These are phyloP conservation scores for Forbesichthys agassizii DNA, from an alignment of 2,113 vertebrate genomes.

Conservation along the genomic window DNA sequence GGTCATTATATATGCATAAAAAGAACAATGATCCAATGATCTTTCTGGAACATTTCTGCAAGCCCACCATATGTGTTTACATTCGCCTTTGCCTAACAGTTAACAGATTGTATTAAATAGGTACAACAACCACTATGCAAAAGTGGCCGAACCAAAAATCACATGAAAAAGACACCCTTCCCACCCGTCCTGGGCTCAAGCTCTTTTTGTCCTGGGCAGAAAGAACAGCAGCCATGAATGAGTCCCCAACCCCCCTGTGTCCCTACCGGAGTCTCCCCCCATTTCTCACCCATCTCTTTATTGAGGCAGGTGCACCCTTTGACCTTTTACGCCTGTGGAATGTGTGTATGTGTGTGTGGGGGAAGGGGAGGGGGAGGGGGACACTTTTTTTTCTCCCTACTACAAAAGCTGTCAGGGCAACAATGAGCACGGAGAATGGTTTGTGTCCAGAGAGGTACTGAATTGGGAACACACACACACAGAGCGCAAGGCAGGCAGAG, in stretches of 20 bases:
- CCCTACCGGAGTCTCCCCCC: constrained; percentile 19
- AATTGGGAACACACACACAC: constrained; percentile 68
- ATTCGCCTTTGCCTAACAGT: constrained; percentile 61
- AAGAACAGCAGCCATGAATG: constrained; percentile 64
- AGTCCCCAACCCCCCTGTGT: constrained; percentile 50
- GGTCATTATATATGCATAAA: constrained; percentile 47
- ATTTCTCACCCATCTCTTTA: constrained; percentile 64
- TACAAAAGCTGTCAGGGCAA: constrained; percentile 79
- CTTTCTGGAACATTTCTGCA: constrained; percentile 48
- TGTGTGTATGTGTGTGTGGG: constrained; percentile 58
- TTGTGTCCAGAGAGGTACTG: constrained; percentile 77
- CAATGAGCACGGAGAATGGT: constrained; percentile 77
- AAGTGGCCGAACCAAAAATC: constrained; percentile 34
- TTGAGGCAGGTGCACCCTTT: constrained; percentile 81
- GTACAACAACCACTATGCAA: constrained; percentile 49
- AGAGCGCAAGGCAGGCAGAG: constrained; percentile 22
- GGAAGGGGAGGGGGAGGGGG: neutral
- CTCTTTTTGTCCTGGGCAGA: constrained; percentile 53
- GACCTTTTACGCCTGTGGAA: constrained; percentile 77
- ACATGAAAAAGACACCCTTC: neutral
- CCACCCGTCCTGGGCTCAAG: constrained; percentile 7
- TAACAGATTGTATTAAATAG: constrained; percentile 60
- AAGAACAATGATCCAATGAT: constrained; percentile 29
- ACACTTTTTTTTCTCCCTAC: constrained; percentile 67
- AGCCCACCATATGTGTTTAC: constrained; percentile 60